Percentiles rank a stretch among this genome's conserved stretches.
Conservation (phyloP, 2,888 invertebrate genomes). For the Agrochola macilenta region DNA sequence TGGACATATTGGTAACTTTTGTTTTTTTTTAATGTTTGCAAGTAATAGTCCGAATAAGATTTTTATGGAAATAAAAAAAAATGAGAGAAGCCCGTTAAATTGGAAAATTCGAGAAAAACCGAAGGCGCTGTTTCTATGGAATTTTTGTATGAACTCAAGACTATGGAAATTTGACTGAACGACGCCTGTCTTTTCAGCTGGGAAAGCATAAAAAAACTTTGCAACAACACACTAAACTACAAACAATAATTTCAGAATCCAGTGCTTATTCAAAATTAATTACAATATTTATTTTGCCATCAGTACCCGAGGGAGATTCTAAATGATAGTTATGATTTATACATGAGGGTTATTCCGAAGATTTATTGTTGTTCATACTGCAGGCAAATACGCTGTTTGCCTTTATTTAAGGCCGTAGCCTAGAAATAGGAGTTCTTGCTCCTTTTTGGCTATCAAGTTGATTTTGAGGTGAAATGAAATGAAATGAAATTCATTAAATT, state of each 20-base stretch:
- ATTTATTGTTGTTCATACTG: conserved; percentile 46
- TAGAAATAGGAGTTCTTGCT: conserved; percentile 21
- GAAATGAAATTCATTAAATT: no score
- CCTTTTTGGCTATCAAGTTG: conserved; percentile 10
- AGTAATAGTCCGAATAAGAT: not conserved
- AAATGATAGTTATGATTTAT: conserved; percentile 57
- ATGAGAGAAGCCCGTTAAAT: not conserved
- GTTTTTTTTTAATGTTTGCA: not conserved
- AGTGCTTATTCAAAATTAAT: conserved; percentile 16
- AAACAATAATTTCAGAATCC: not conserved
- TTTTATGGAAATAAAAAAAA: not conserved
- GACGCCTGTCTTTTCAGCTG: not conserved
- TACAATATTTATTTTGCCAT: conserved; percentile 52
- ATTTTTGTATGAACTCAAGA: not conserved
- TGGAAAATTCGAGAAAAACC: not conserved
- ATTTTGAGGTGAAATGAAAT: not conserved
- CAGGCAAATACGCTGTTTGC: conserved; percentile 35
- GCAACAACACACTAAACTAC: not conserved
- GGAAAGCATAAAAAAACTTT: not conserved
- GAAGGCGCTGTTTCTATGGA: not conserved
- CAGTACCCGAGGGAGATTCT: conserved; percentile 46
- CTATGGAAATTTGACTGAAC: not conserved
- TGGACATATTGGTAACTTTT: no score
- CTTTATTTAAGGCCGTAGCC: conserved; percentile 29
- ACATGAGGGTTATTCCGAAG: conserved; percentile 45